phyloP scores from a whole-genome alignment of 1,140 invertebrate species.

The Drosophila obscura region DNA sequence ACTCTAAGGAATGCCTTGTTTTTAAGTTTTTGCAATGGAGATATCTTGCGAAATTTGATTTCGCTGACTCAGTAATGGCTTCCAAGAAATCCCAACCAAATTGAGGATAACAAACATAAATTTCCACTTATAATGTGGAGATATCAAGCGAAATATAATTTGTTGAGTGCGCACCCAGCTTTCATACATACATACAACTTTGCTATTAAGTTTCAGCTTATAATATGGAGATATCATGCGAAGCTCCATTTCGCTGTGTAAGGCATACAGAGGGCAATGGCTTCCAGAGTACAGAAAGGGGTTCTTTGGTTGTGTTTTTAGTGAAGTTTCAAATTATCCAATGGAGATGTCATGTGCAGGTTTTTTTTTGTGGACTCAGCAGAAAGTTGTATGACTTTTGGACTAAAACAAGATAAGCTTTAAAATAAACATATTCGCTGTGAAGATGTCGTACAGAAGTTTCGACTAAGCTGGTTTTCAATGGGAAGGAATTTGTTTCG shows the following conservation, averaged over 20 bases:
- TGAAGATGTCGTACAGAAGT: slow-evolving; percentile 6
- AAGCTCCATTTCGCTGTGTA: slow-evolving; percentile 3
- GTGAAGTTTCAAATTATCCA: background rate
- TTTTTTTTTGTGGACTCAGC: background rate
- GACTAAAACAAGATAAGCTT: background rate
- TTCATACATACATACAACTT: background rate
- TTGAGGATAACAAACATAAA: background rate
- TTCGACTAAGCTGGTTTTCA: background rate
- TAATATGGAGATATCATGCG: background rate
- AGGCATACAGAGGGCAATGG: background rate
- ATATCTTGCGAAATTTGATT: slow-evolving; percentile 20
- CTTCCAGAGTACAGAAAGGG: no score
- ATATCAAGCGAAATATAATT: background rate
- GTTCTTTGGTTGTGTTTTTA: no score
- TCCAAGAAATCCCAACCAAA: background rate
- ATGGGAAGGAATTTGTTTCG: no score
- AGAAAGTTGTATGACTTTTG: slow-evolving; percentile 6
- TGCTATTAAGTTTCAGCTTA: slow-evolving; percentile 12
- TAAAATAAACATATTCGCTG: background rate
- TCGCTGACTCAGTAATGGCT: background rate
- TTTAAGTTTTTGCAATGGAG: background rate
- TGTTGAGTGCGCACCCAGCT: no score
- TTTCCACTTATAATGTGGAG: background rate
- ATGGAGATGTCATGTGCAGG: slow-evolving; percentile 1
- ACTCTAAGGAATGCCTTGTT: no score